Conservation (phyloP, 2,888 invertebrate species). For the Caenorhabditis angaria region DNA sequence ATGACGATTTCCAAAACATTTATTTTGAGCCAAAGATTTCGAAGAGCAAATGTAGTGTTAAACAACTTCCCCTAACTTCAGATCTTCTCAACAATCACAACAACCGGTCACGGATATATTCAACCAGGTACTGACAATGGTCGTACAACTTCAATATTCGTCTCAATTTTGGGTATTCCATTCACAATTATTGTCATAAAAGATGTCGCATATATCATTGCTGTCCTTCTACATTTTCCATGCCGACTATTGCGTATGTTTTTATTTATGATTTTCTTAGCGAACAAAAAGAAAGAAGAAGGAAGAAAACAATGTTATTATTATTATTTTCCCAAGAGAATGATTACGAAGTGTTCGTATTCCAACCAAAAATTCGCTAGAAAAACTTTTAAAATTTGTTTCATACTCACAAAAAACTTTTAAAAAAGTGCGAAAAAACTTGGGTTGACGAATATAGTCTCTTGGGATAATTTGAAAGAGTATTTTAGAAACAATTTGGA, state of each 20-base stretch:
- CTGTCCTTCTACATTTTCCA: slow-evolving; percentile 8
- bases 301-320: not conserved
- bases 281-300: not conserved
- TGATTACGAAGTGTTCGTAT: not conserved
- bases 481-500: slow-evolving; percentile 57
- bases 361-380: not conserved
- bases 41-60: not conserved
- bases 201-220: slow-evolving; percentile 11
- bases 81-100: slow-evolving; percentile 10
- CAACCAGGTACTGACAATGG: slow-evolving; percentile 13
- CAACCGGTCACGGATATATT: slow-evolving; percentile 14
- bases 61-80: not conserved
- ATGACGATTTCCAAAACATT: too few relatives aligned
- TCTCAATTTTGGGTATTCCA: slow-evolving; percentile 9
- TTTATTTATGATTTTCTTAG: not conserved
- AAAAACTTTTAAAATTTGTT: not conserved
- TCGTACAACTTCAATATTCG: slow-evolving; percentile 3
- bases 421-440: too few relatives aligned
- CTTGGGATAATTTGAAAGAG: not conserved
- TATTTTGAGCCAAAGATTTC: not conserved
- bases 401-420: too few relatives aligned
- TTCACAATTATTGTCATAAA: slow-evolving; percentile 15
- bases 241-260: slow-evolving; percentile 13
- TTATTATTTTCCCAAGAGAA: not conserved
- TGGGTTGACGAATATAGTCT: too few relatives aligned